Percentiles rank a stretch among this genome's conserved stretches.
Evolutionary conservation across 2,113 vertebrate genomes (phyloP).

Genomic region (Lutjanus erythropterus): DNA sequence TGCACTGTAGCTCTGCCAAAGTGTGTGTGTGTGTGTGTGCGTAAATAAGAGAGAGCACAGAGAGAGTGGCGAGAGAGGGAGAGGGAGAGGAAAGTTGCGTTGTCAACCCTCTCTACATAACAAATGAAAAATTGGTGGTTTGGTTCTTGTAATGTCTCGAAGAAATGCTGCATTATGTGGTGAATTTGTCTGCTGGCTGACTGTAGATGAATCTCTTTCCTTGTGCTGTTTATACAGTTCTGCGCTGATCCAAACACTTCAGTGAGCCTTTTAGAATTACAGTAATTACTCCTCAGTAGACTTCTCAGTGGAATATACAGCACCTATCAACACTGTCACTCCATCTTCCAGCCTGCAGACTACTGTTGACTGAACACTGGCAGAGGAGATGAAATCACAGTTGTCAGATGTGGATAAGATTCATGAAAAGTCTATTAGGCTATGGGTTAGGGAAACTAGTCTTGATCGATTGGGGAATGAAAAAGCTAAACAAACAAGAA

Average conservation of each 20-base stretch:
- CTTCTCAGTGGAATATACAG: conserved; percentile 52
- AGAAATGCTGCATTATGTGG: conserved; percentile 48
- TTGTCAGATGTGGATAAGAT: conserved; percentile 22
- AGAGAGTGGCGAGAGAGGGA: conserved; percentile 18
- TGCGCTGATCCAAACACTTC: conserved; percentile 58
- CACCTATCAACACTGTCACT: conserved; percentile 51
- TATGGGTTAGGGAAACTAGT: background rate
- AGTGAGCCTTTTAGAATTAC: conserved; percentile 52
- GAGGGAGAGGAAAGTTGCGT: conserved; percentile 27
- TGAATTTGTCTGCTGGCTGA: conserved; percentile 46
- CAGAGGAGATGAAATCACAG: conserved; percentile 19
- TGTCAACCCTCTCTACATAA: conserved; percentile 48
- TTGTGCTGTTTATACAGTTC: conserved; percentile 45
- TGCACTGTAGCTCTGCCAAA: conserved; percentile 62
- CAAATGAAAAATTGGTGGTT: conserved; percentile 62
- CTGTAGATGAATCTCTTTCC: conserved; percentile 11
- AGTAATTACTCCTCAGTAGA: conserved; percentile 58
- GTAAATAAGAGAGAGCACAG: conserved; percentile 3
- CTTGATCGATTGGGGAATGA: background rate
- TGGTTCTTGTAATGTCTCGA: conserved; percentile 40
- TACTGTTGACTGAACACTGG: conserved; percentile 37
- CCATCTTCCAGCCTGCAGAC: conserved; percentile 35
- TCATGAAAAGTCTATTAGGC: background rate
- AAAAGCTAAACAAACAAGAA: no score
- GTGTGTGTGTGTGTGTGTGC: conserved; percentile 49